Evolutionary conservation across 2,113 vertebrate genomes (phyloP), one percentile per base, ranked within the genome.

Genomic region (Gallinago paraguaiae): DNA sequence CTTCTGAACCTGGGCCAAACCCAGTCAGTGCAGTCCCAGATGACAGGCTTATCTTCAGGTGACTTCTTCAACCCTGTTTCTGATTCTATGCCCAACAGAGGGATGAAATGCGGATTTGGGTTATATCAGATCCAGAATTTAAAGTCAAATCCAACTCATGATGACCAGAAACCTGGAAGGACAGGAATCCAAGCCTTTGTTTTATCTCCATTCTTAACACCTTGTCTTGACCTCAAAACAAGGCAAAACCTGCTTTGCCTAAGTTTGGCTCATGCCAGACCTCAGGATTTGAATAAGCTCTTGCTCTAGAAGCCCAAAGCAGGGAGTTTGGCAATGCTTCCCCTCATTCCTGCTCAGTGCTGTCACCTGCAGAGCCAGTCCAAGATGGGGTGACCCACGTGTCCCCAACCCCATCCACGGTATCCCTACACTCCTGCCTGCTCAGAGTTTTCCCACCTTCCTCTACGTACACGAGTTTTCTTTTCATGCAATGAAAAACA

Each of bases 381-480:
- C 19, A 5, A 6, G 74, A 10, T 0, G 2, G 22, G 51, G 22
- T 46, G 31, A 63, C 10, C 41, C 2, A 0, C 13, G 37, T 67
- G 31, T 54, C 51, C 59, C 72, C 33, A 19, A 61, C 20, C 77
- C 33, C 20, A 20, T 6, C 13, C 39, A 16, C 25, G 7, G 2
- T 7, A 5, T 18, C 25, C 76, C 43, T 80, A 43, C 8, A 5
- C 35, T 80, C 61, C 51, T 41, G 41, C 41, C 50, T 35, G 17
- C 46, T 8, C 54, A 35, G 35, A 60, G 35, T 68, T 51, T 31
- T 8, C 56, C 31, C 7, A 9, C 50, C 48, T 17, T 39, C 17
- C 13, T 20, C 63, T 13, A 5, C 0, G 0, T 4, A 17, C 43
- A 10, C 0, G 1, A 14, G 2, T 67, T 87, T 75, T n/a, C 54